Conservation (phyloP, 2,113 vertebrate species). For the Pachypanchax playfairii region DNA sequence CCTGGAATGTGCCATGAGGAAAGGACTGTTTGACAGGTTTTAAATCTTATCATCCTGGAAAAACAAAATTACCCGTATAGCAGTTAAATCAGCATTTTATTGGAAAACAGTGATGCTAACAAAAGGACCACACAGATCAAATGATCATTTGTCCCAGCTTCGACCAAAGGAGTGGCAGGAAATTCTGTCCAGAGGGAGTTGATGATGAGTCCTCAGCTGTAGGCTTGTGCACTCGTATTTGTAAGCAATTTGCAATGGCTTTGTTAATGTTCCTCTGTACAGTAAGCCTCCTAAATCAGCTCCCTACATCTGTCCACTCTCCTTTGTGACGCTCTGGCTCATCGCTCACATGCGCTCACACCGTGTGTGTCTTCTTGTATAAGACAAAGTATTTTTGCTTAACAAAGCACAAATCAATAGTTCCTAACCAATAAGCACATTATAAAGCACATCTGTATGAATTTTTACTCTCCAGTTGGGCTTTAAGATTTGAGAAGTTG, state of each 20-base stretch:
- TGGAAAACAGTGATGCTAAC: too few relatives aligned
- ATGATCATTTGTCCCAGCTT: too few relatives aligned
- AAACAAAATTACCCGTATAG: too few relatives aligned
- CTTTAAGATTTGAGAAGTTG: neutral
- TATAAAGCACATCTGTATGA: neutral
- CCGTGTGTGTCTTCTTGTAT: constrained; percentile 37
- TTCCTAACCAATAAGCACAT: too few relatives aligned
- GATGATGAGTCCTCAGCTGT: constrained; percentile 32
- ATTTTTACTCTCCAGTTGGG: neutral
- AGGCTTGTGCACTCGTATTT: constrained; percentile 17
- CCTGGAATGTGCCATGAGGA: too few relatives aligned
- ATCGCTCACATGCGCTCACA: constrained; percentile 37
- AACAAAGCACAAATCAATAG: constrained; percentile 3
- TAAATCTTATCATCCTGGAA: too few relatives aligned
- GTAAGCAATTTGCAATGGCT: neutral
- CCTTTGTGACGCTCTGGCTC: constrained; percentile 21
- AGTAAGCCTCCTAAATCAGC: constrained; percentile 40
- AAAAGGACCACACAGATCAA: too few relatives aligned
- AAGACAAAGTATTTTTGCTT: constrained; percentile 15
- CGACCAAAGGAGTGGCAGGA: constrained; percentile 12
- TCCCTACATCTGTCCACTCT: constrained; percentile 49
- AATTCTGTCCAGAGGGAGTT: constrained; percentile 24
- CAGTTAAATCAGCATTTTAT: too few relatives aligned
- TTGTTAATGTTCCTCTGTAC: constrained; percentile 33
- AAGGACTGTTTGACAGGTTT: too few relatives aligned